A percentile compares a stretch with the other conserved stretches of the same genome.
Evolutionary conservation across 2,888 invertebrate species (phyloP).

Genomic region (Tetragnatha montana): DNA sequence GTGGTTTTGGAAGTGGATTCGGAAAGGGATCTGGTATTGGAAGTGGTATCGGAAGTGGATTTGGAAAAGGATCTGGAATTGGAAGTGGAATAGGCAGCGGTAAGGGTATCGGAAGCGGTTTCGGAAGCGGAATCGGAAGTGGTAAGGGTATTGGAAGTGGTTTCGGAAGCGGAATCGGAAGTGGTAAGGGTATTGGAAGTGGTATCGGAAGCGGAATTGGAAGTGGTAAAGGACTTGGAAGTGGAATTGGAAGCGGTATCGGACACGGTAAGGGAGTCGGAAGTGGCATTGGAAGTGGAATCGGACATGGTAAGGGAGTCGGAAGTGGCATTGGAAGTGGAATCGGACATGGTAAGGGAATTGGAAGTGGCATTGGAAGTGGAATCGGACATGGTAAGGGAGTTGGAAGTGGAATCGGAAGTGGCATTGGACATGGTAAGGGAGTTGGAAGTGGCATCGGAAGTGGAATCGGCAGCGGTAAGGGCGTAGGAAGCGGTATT

Average conservation of each 20-base stretch:
- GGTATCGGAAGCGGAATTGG: slow-evolving; percentile 42
- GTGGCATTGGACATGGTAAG: slow-evolving; percentile 29
- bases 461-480: slow-evolving; percentile 43
- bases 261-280: slow-evolving; percentile 36
- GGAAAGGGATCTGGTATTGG: slow-evolving; percentile 40
- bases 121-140: slow-evolving; percentile 41
- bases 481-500: slow-evolving; percentile 40
- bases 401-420: slow-evolving; percentile 38
- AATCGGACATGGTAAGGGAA: slow-evolving; percentile 37
- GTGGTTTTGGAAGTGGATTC: slow-evolving; percentile 22
- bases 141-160: slow-evolving; percentile 48
- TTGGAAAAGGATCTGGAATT: slow-evolving; percentile 28
- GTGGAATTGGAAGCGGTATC: slow-evolving; percentile 24
- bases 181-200: slow-evolving; percentile 24
- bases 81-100: slow-evolving; percentile 51
- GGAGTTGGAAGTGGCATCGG: slow-evolving; percentile 37
- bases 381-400: slow-evolving; percentile 7
- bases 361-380: slow-evolving; percentile 9
- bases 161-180: slow-evolving; percentile 34
- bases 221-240: slow-evolving; percentile 29
- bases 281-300: slow-evolving; percentile 16
- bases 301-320: background rate
- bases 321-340: slow-evolving; percentile 36
- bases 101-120: slow-evolving; percentile 32
- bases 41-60: slow-evolving; percentile 31